Base-by-base conservation (phyloP, 2,113 vertebrate species). In the Fukomys damarensis region DNA sequence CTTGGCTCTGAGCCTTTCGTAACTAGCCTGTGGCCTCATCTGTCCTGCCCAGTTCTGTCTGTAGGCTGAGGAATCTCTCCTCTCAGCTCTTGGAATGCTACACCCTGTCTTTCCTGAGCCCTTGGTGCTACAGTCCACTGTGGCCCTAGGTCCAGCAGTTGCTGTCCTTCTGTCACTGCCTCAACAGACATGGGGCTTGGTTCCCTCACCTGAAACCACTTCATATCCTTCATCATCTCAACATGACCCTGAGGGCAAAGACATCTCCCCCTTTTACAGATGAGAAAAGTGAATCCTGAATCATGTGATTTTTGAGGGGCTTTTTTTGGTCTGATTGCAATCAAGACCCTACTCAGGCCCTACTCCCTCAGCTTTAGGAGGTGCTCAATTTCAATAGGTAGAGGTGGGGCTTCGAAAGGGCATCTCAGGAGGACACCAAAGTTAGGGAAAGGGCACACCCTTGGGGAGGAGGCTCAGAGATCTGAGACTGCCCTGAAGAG, bases 1-100 rank as follows among this genome's bases (percentile, higher is more conserved):
- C 83, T 92, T 19, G 22, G n/a, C 49, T 95, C 58, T 38, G 9
- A 94, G 86, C 72, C 80, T 92, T 90, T 82, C 24, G 86, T 43
- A 94, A 93, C 70, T 35, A 68, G 89, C 77, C 66, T 52, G 32
- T 26, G 20, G 16, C 49, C n/a, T 43, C 13, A 35, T 54, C 26
- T 68, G 41, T 13, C 20, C 68, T 41, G 46, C 41, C 46, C 38
- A n/a, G 82, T 1, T 65, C 49, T 41, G 19, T 54, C 58, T n/a
- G 35, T 7, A 83, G 52, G 13, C 2, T 26, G 56, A 94, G 41
- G 76, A 74, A 32, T 35, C 12, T 17, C 70, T 86, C 43, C 38
- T 24, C 11, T 30, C 20, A 38, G 46, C 3, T 65, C 32, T 74
- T 54, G 10, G 56, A 49, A 19, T 26, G 24, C 43, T 70, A 56